Evolutionary conservation across 2,888 invertebrate genomes (phyloP).

Genomic region (Cantharis rustica): DNA sequence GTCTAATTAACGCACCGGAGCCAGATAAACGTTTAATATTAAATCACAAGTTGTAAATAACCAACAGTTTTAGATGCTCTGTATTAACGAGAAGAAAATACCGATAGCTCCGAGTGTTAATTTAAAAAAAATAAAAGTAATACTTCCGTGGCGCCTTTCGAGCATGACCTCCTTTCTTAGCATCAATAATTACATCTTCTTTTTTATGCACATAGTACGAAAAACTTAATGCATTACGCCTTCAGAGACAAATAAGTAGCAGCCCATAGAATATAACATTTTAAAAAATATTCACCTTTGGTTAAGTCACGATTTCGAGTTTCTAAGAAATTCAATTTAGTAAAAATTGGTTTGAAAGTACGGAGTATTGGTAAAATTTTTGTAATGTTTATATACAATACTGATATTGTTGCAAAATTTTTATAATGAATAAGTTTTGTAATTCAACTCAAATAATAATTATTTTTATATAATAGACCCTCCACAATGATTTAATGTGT

Average conservation of each 20-base stretch:
- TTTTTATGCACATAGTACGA: conserved; percentile 13
- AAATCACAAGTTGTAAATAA: not conserved
- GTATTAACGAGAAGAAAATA: not conserved
- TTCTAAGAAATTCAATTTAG: not conserved
- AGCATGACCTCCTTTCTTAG: conserved; percentile 35
- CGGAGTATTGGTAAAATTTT: not conserved
- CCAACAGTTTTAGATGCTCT: not conserved
- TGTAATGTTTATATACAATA: not conserved
- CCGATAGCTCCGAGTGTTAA: conserved; percentile 30
- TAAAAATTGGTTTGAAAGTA: not conserved
- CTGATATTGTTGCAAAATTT: not conserved
- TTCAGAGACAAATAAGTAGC: conserved; percentile 5
- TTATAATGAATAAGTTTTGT: not conserved
- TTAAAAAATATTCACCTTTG: conserved; percentile 1
- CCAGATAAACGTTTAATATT: not conserved
- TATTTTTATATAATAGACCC: not conserved
- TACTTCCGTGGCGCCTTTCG: conserved; percentile 36
- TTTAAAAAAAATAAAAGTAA: conserved; percentile 29
- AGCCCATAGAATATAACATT: conserved; percentile 2
- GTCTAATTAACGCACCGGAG: not conserved
- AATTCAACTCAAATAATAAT: not conserved
- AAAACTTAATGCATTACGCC: conserved; percentile 4
- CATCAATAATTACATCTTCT: conserved; percentile 32
- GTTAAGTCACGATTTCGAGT: not conserved
- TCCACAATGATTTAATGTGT: not conserved